Conservation (phyloP, 1,140 invertebrate genomes). For the Chelonus insularis region DNA sequence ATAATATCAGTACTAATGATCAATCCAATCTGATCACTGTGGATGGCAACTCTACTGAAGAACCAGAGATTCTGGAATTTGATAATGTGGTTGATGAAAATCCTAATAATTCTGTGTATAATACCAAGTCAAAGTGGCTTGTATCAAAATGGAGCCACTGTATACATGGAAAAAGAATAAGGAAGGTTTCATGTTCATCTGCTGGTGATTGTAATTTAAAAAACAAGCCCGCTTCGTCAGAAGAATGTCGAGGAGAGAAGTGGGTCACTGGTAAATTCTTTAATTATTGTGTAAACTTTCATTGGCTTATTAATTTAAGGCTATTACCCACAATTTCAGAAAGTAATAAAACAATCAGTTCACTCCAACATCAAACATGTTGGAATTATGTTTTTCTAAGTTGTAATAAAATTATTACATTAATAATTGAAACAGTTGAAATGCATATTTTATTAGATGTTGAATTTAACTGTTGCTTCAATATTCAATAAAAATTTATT, state of each 20-base stretch:
- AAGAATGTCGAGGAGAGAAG: conserved; percentile 44
- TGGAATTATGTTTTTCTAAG: too few relatives aligned
- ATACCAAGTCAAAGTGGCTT: conserved; percentile 48
- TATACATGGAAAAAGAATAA: conserved; percentile 37
- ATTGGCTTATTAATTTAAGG: too few relatives aligned
- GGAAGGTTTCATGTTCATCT: conserved; percentile 43
- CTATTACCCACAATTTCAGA: too few relatives aligned
- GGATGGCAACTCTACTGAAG: conserved; percentile 39
- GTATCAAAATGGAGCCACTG: conserved; percentile 48
- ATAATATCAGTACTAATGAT: conserved; percentile 46
- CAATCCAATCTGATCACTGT: conserved; percentile 38
- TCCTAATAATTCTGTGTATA: conserved; percentile 44
- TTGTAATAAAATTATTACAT: too few relatives aligned
- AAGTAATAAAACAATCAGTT: too few relatives aligned
- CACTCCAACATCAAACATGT: too few relatives aligned
- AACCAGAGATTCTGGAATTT: conserved; percentile 50
- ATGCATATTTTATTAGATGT: too few relatives aligned
- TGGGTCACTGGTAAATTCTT: conserved; percentile 42
- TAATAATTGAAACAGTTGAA: too few relatives aligned
- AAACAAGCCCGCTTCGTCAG: conserved; percentile 36
- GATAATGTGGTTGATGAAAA: conserved; percentile 50
- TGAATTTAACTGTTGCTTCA: too few relatives aligned
- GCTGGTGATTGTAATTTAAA: conserved; percentile 41
- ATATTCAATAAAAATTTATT: too few relatives aligned
- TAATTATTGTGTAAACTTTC: background rate